Base-by-base conservation (phyloP, 2,888 invertebrate genomes). In the Aspidiotus rigidus region DNA sequence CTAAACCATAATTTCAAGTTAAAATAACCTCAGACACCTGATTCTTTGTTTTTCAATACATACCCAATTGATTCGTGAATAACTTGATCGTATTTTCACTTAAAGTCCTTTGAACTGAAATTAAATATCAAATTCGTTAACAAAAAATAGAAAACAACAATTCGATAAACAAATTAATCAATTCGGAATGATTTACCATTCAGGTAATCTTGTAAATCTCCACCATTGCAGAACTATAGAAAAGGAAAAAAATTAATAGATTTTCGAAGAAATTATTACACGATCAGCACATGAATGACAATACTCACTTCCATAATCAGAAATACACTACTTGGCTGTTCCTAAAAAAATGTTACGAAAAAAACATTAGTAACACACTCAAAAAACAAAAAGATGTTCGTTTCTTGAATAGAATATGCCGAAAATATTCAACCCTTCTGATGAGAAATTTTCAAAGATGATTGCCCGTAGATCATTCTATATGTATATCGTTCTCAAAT, bases 1-100 rank as follows among this genome's bases (percentile, higher is more conserved):
- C 98, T 88, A 69, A 67, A 69, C 59, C 66, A 63, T 41, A 54
- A 7, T 28, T 42, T 57, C 57, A 7, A n/a, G 3, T 57, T 28
- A 53, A 53, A n/a, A 49, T 49, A 49, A 49, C 49, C n/a, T 11
- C 49, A 49, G 6, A 49, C 6, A 11, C 28, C 28, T 28, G 28
- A 28, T 6, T 49, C 49, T 49, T 49, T n/a, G 10, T 28, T 10
- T 15, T 13, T 39, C 11, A 11, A 3, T 7, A 77, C 82, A 80
- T 79, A 89, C 89, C 89, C 77, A 99, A 85, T 81, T 99, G 99
- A 76, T 89, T 85, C 73, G 98, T 84, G 82, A 99, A 99, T 75
- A 93, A 82, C 72, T 94, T 84, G 76, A 99, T 97, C 7, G 98
- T 99, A 78, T 94, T 94, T 81, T 99, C 99, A 79, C 94, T 96